Percentiles rank a stretch among this genome's conserved stretches.
phyloP scores from a whole-genome alignment of 2,888 invertebrate genomes.

The Isotomurus palustris region DNA sequence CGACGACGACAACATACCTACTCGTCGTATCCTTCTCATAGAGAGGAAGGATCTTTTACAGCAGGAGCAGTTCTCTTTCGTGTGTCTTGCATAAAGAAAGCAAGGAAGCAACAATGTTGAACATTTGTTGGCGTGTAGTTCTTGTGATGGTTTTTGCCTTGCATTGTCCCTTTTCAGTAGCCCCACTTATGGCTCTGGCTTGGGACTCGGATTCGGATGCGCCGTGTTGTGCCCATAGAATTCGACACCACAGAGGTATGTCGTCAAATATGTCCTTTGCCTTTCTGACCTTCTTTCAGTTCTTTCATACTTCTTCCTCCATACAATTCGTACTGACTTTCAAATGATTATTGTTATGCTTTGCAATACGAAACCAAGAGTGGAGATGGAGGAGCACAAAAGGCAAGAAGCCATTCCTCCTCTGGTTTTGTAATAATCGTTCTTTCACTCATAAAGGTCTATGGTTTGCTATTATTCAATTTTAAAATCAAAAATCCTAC shows the following conservation, averaged over 20 bases:
- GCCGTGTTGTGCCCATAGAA: constrained; percentile 46
- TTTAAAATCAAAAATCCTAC: no score
- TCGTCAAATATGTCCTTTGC: not conserved
- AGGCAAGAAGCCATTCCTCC: not conserved
- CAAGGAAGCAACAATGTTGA: constrained; percentile 38
- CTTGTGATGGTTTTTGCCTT: constrained; percentile 46
- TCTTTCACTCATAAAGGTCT: no score
- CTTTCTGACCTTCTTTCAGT: not conserved
- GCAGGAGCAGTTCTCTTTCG: not conserved
- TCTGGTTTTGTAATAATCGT: not conserved
- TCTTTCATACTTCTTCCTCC: no score
- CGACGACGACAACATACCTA: not conserved
- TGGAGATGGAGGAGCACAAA: not conserved
- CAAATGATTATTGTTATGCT: no score
- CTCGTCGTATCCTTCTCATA: not conserved
- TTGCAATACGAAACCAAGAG: not conserved
- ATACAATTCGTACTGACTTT: no score
- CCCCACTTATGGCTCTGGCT: constrained; percentile 45
- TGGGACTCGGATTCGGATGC: constrained; percentile 46
- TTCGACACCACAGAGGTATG: constrained; percentile 46
- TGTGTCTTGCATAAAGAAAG: not conserved
- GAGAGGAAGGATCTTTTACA: not conserved
- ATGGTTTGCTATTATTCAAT: no score
- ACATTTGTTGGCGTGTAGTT: constrained; percentile 46
- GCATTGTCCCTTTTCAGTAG: constrained; percentile 46